Base-by-base conservation (phyloP, 2,797 vertebrate genomes). In the Poecilia wingei region DNA sequence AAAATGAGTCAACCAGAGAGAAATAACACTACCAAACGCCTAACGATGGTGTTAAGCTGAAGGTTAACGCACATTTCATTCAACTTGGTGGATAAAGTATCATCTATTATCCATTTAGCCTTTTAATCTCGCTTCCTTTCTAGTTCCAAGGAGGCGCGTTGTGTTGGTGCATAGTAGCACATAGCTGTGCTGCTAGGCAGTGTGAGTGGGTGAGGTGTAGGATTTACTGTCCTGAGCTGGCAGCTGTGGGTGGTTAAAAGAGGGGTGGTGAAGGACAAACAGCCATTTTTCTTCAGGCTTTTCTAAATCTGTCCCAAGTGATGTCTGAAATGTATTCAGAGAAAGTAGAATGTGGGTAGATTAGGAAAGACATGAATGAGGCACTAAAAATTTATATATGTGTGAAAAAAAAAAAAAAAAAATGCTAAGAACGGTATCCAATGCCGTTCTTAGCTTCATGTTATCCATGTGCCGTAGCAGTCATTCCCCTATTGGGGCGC, bases 141-240 rank as follows among this genome's bases (percentile, higher is more conserved):
- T 71, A 86, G 74, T 82, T 59, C 76, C 81, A 76, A 59, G 76
- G 77, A 77, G 75, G 80, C 72, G 57, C 86, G 79, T 84, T 83
- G 82, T 82, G 74, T 55, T 80, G 70, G 80, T 80, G 79, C 77
- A 83, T 85, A 82, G 84, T 81, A 79, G 85, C 81, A 79, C 83
- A 86, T 82, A 87, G 84, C 81, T 78, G 85, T 80, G 87, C 86
- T 86, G 86, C 89, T 78, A 71, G 83, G 86, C 78, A 72, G 79
- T 82, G 72, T 13, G 86, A 86, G 91, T 89, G 91, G 90, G 90
- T 92, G 90, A 93, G 88, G 84, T 88, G 88, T 79, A 88, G 88
- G 92, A 94, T 95, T 94, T 93, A 94, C 92, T 91, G 92, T 92
- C 90, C 92, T 93, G 85, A 81, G 85, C 89, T 92, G 93, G 90